Evolutionary conservation across 2,113 vertebrate species (phyloP).

Genomic region (Colistium nudipinnis): DNA sequence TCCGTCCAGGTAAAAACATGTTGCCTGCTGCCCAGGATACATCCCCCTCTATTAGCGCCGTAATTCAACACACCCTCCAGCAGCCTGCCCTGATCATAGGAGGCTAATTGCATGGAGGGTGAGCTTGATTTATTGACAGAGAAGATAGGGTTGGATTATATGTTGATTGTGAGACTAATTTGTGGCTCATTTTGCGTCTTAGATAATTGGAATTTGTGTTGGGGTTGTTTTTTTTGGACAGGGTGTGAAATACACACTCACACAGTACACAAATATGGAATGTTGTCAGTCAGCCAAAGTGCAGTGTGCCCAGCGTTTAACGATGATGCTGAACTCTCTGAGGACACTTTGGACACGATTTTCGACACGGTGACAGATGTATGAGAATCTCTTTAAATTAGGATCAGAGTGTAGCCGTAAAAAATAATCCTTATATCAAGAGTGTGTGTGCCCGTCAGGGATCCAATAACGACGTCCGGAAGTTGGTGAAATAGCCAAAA

Average conservation of each 20-base stretch:
- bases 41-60: slow-evolving; percentile 69
- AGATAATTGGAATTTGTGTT: slow-evolving; percentile 46
- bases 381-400: slow-evolving; percentile 33
- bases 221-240: slow-evolving; percentile 23
- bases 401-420: slow-evolving; percentile 15
- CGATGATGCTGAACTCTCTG: slow-evolving; percentile 2
- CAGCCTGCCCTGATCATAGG: slow-evolving; percentile 66
- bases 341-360: slow-evolving; percentile 24
- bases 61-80: slow-evolving; percentile 73
- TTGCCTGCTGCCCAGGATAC: slow-evolving; percentile 69
- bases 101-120: slow-evolving; percentile 69
- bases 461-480: slow-evolving; percentile 1
- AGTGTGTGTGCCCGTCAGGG: neutral
- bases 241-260: neutral
- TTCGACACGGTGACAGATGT: slow-evolving; percentile 26
- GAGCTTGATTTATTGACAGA: slow-evolving; percentile 67
- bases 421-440: slow-evolving; percentile 5
- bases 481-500: no score
- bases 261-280: slow-evolving; percentile 3
- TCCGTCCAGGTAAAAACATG: slow-evolving; percentile 76
- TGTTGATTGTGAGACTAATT: slow-evolving; percentile 65
- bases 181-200: slow-evolving; percentile 50
- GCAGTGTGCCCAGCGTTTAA: neutral
- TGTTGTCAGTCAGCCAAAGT: slow-evolving; percentile 17
- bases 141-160: slow-evolving; percentile 52